phyloP scores from a whole-genome alignment of 1,140 invertebrate species.

The Nomia melanderi region DNA sequence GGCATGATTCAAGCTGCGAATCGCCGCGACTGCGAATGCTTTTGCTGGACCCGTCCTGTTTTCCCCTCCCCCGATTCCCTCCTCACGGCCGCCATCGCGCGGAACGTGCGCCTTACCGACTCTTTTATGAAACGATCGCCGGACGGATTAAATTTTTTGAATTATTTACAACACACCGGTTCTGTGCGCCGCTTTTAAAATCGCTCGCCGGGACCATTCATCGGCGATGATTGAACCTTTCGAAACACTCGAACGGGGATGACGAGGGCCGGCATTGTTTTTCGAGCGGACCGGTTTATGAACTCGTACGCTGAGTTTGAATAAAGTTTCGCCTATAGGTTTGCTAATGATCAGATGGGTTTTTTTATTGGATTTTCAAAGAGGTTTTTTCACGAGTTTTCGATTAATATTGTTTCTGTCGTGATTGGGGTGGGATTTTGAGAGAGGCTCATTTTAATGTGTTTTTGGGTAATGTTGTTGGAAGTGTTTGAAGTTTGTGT shows the following conservation, averaged over 20 bases:
- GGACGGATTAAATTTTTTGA: background rate
- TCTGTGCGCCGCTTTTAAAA: background rate
- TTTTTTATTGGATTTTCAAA: no score
- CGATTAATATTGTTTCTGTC: no score
- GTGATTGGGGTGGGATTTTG: no score
- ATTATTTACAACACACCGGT: background rate
- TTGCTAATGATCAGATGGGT: no score
- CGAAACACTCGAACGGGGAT: background rate
- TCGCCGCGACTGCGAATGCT: conserved; percentile 32
- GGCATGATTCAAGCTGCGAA: conserved; percentile 52
- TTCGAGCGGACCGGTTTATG: no score
- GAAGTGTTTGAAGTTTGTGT: no score
- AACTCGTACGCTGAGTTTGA: no score
- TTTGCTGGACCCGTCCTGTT: conserved; percentile 13
- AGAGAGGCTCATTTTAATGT: no score
- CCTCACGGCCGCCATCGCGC: background rate
- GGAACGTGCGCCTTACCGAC: background rate
- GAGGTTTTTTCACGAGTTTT: no score
- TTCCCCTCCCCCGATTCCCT: background rate
- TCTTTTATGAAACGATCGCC: background rate
- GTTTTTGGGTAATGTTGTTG: no score
- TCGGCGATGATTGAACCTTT: background rate
- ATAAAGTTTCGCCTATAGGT: no score
- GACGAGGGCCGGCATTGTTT: no score
- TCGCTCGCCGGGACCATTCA: background rate